A percentile compares a stretch with the other conserved stretches of the same genome.
Evolutionary conservation across 2,888 invertebrate species (phyloP).

Genomic region (Aleiodes leptofemur): DNA sequence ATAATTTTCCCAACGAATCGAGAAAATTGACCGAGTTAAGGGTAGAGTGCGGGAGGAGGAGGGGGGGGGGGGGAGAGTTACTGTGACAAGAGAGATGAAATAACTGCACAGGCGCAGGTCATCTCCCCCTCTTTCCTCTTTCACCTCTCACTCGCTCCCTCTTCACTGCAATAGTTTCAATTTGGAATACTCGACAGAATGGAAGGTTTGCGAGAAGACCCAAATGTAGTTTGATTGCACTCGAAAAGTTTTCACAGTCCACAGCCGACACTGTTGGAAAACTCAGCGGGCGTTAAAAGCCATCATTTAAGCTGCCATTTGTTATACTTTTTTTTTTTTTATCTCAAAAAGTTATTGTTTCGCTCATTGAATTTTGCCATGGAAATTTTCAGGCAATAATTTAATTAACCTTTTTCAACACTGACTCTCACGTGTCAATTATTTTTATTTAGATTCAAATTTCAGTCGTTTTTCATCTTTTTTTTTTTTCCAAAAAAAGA

Average conservation of each 20-base stretch:
- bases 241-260: constrained; percentile 26
- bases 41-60: background rate
- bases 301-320: constrained; percentile 10
- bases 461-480: background rate
- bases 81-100: background rate
- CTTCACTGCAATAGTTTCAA: constrained; percentile 33
- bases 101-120: constrained; percentile 5
- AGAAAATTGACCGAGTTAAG: constrained; percentile 38
- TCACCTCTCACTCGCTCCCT: background rate
- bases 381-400: no score
- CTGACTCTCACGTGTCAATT: constrained; percentile 9
- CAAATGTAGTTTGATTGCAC: constrained; percentile 40
- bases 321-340: background rate
- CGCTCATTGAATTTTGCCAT: constrained; percentile 24
- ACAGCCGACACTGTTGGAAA: constrained; percentile 1
- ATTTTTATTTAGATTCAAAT: constrained; percentile 16
- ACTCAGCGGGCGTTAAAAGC: background rate
- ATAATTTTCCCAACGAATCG: constrained; percentile 28
- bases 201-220: background rate
- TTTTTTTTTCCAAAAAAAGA: background rate
- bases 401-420: constrained; percentile 12
- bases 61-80: no score
- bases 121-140: background rate
- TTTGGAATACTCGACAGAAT: constrained; percentile 22
- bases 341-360: background rate